A percentile compares a stretch with the other conserved stretches of the same genome.
Conservation (phyloP, 2,888 invertebrate genomes). For the Watsonalla cultraria region DNA sequence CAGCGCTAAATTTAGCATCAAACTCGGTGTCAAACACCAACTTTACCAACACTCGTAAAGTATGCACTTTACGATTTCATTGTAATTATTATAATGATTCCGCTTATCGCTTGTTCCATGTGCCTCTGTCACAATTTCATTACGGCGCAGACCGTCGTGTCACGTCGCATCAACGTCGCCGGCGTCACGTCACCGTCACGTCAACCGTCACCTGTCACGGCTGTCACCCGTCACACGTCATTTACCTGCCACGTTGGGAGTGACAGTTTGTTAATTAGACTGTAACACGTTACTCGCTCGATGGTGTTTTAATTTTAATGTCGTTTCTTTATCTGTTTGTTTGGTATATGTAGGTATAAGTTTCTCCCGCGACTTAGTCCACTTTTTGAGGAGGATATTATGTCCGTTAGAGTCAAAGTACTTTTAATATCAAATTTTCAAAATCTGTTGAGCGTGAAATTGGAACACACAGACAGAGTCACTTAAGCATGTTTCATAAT, state of each 20-base stretch:
- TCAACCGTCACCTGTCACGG: slow-evolving; percentile 27
- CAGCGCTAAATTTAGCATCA: too few relatives aligned
- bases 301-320: not conserved
- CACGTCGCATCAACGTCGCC: slow-evolving; percentile 39
- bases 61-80: too few relatives aligned
- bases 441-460: too few relatives aligned
- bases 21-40: too few relatives aligned
- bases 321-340: not conserved
- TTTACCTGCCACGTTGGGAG: slow-evolving; percentile 57
- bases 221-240: slow-evolving; percentile 44
- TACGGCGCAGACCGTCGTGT: slow-evolving; percentile 50
- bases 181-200: slow-evolving; percentile 30
- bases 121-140: slow-evolving; percentile 69
- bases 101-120: slow-evolving; percentile 18
- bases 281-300: slow-evolving; percentile 35
- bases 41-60: too few relatives aligned
- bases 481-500: too few relatives aligned
- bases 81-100: not conserved
- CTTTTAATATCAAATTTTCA: too few relatives aligned
- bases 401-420: too few relatives aligned
- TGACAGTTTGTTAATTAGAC: slow-evolving; percentile 72
- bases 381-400: not conserved
- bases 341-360: not conserved
- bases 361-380: not conserved
- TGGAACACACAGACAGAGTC: too few relatives aligned